Conservation (phyloP, 2,888 invertebrate genomes). For the Helicoverpa assulta region DNA sequence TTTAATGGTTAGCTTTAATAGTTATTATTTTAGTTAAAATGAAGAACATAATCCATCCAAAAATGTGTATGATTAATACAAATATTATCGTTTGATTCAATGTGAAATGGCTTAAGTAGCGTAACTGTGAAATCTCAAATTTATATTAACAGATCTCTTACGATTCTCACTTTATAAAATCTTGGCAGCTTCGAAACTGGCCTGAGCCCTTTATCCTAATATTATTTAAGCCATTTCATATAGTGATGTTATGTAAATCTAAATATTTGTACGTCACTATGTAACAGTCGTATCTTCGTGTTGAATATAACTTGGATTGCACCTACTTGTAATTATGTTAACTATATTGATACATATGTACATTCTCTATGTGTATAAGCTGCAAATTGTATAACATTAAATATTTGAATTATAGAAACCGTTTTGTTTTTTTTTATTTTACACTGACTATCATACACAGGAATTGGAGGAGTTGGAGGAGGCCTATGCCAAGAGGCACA, state of each 20-base stretch:
- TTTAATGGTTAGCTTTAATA: conserved; percentile 89
- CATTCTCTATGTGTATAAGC: conserved; percentile 81
- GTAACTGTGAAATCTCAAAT: conserved; percentile 1
- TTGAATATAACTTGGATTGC: conserved; percentile 49
- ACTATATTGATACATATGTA: conserved; percentile 75
- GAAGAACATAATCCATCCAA: conserved; percentile 79
- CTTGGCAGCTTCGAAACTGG: background rate
- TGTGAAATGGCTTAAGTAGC: conserved; percentile 57
- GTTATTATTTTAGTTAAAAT: conserved; percentile 81
- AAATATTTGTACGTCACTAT: conserved; percentile 33
- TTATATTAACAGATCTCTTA: conserved; percentile 11
- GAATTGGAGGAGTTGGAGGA: no score
- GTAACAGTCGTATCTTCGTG: conserved; percentile 22
- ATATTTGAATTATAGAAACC: conserved; percentile 72
- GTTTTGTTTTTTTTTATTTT: conserved; percentile 32
- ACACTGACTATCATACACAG: background rate
- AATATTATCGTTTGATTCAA: conserved; percentile 67
- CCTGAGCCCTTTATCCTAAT: background rate
- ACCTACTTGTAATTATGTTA: conserved; percentile 72
- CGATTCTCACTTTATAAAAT: conserved; percentile 10
- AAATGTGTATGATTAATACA: conserved; percentile 80
- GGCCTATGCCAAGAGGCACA: no score
- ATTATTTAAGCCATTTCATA: conserved; percentile 45
- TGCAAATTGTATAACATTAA: conserved; percentile 85
- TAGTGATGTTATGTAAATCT: conserved; percentile 32